Evolutionary conservation across 2,888 invertebrate species (phyloP).

Genomic region (Patella caerulea): DNA sequence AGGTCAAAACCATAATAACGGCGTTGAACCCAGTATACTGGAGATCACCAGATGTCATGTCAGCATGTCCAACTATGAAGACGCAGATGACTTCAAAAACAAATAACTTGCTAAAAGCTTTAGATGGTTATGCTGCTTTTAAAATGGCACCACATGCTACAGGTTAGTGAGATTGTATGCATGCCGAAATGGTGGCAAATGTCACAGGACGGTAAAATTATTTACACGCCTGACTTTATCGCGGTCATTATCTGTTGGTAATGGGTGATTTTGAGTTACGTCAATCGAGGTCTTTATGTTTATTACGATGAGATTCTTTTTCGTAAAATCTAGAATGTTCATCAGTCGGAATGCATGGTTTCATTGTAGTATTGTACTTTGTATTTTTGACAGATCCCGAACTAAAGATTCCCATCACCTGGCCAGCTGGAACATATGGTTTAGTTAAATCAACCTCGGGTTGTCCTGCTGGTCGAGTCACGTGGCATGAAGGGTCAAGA

Average conservation of each 20-base stretch:
- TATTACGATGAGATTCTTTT: no score
- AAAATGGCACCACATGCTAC: conserved; percentile 25
- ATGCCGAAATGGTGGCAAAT: no score
- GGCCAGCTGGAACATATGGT: conserved; percentile 37
- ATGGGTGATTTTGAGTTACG: no score
- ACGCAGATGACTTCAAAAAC: background rate
- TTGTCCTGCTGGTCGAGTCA: conserved; percentile 28
- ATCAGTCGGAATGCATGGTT: no score
- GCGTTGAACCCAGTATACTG: conserved; percentile 24
- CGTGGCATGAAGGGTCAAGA: conserved; percentile 39
- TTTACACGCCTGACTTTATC: no score
- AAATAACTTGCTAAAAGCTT: conserved; percentile 15
- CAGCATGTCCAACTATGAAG: background rate
- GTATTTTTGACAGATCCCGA: conserved; percentile 22
- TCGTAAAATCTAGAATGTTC: no score
- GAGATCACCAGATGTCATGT: background rate
- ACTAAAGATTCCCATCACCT: conserved; percentile 30
- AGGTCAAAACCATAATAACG: background rate
- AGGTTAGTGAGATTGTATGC: background rate
- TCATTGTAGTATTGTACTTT: no score
- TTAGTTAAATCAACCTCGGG: conserved; percentile 27
- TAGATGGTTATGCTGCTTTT: conserved; percentile 23
- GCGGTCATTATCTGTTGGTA: no score
- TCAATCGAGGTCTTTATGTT: no score
- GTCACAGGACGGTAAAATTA: no score